These are phyloP conservation scores for Scaptomyza reducta DNA, from an alignment of 2,888 invertebrate species.

Conservation along the genomic window DNA sequence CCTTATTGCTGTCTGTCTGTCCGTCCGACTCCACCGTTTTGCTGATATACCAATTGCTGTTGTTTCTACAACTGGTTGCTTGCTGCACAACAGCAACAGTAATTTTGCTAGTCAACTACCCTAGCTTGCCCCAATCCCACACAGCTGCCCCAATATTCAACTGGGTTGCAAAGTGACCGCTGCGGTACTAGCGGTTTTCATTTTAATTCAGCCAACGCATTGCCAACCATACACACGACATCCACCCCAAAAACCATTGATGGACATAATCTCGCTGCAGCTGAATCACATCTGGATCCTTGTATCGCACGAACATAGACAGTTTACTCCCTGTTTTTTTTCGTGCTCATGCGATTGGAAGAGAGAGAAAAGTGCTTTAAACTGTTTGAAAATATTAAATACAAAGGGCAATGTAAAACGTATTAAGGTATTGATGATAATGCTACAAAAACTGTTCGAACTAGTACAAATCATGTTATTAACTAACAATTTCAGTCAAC, in stretches of 20 bases:
- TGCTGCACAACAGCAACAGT: conserved; percentile 18
- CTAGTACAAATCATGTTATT: no score
- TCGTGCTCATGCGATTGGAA: no score
- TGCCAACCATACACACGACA: conserved; percentile 14
- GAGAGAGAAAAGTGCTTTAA: conserved; percentile 22
- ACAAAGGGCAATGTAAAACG: no score
- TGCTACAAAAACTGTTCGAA: no score
- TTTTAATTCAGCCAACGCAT: conserved; percentile 39
- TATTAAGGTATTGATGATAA: no score
- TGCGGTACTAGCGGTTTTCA: conserved; percentile 57
- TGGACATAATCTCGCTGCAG: conserved; percentile 25
- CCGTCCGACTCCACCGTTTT: neutral
- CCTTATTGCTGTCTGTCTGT: conserved; percentile 12
- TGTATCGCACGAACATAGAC: conserved; percentile 24
- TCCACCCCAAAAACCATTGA: conserved; percentile 15
- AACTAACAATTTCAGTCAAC: no score
- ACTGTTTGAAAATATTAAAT: neutral
- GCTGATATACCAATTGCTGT: conserved; percentile 12
- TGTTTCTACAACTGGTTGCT: conserved; percentile 6
- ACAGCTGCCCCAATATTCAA: neutral
- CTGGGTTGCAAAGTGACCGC: conserved; percentile 49
- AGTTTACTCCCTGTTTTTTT: neutral
- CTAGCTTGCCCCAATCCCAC: neutral
- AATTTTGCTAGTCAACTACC: conserved; percentile 28
- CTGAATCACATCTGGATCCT: conserved; percentile 10